These are phyloP conservation scores for Argyresthia goedartella DNA, from an alignment of 2,888 invertebrate species.

Conservation along the genomic window DNA sequence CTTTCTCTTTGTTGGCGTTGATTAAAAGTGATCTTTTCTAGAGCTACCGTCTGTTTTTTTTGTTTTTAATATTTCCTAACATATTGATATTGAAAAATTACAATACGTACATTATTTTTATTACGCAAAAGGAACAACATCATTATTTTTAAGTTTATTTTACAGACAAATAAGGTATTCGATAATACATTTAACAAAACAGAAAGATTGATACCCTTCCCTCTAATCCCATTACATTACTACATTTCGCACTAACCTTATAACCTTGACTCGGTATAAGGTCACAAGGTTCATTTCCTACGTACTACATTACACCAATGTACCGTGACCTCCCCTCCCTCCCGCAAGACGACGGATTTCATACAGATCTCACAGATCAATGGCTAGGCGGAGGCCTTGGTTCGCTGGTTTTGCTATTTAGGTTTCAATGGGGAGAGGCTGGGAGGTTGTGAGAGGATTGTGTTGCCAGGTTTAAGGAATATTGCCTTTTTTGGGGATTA, in stretches of 20 bases:
- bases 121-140: no score
- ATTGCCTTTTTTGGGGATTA: neutral
- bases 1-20: no score
- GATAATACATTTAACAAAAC: no score
- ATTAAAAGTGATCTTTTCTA: no score
- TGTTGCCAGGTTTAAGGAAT: neutral
- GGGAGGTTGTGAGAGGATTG: neutral
- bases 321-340: neutral
- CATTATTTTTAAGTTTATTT: no score
- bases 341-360: neutral
- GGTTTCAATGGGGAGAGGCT: neutral
- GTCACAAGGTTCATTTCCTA: neutral
- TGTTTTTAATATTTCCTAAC: no score
- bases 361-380: neutral
- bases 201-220: no score
- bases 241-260: neutral
- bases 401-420: neutral
- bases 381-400: neutral
- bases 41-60: no score
- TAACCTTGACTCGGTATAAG: neutral
- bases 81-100: no score
- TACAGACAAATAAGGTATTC: no score
- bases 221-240: no score
- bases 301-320: neutral
- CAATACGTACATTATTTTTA: no score